Evolutionary conservation across 2,888 invertebrate species (phyloP).

Genomic region (Dryobotodes eremita): DNA sequence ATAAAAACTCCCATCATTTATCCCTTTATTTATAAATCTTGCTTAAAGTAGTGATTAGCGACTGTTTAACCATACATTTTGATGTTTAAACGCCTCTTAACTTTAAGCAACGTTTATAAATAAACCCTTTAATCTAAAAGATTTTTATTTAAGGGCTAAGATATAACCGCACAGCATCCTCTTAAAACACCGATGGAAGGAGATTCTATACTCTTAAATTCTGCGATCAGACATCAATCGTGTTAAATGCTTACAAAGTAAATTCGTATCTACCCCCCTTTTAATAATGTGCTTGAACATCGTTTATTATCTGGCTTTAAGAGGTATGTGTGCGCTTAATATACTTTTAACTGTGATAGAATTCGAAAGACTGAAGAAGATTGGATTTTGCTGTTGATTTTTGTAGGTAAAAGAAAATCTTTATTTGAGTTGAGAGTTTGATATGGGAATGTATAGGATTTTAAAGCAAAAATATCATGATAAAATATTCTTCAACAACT

Average conservation of each 20-base stretch:
- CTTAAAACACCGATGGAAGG: constrained; percentile 12
- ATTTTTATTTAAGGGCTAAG: not conserved
- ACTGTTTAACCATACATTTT: no score
- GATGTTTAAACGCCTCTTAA: no score
- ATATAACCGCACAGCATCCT: constrained; percentile 5
- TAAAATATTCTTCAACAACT: not conserved
- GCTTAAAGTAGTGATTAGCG: no score
- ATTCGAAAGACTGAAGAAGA: constrained; percentile 10
- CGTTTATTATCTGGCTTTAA: constrained; percentile 50
- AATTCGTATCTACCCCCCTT: constrained; percentile 50
- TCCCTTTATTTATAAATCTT: no score
- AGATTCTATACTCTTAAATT: constrained; percentile 28
- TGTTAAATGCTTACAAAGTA: constrained; percentile 42
- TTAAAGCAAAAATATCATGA: not conserved
- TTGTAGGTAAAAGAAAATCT: constrained; percentile 16
- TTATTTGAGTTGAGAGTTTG: not conserved
- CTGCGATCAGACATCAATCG: constrained; percentile 43
- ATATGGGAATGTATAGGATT: not conserved
- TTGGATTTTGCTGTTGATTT: constrained; percentile 33
- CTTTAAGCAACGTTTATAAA: no score
- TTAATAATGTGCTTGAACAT: constrained; percentile 43
- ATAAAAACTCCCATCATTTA: constrained; percentile 10
- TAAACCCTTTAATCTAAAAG: not conserved
- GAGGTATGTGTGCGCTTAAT: constrained; percentile 47
- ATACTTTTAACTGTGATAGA: constrained; percentile 39